A percentile compares a stretch with the other conserved stretches of the same genome.
phyloP scores from a whole-genome alignment of 1,140 invertebrate species.

The Brachionus asplanchnoidis region DNA sequence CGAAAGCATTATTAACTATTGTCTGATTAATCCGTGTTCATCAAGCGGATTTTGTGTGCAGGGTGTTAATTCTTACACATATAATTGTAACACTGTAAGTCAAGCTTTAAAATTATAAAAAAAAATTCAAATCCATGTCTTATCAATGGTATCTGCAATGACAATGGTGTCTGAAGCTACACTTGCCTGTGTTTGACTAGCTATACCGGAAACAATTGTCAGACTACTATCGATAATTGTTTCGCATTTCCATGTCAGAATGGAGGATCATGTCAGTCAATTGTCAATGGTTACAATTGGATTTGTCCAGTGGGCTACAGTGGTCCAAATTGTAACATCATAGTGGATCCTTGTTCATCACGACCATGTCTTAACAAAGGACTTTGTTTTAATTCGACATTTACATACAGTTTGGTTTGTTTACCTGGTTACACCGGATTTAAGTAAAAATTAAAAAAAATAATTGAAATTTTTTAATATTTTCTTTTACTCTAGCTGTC shows the following conservation, averaged over 20 bases:
- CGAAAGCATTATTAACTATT: slow-evolving; percentile 33
- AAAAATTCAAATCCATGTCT: slow-evolving; percentile 43
- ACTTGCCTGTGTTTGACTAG: slow-evolving; percentile 43
- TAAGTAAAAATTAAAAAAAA: background rate
- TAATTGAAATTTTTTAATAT: background rate
- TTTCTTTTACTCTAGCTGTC: background rate
- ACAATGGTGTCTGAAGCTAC: background rate
- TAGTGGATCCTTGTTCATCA: slow-evolving; percentile 42
- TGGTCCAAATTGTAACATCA: background rate
- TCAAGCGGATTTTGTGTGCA: background rate
- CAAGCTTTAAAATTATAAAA: background rate
- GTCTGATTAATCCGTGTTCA: slow-evolving; percentile 30
- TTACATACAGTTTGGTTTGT: slow-evolving; percentile 2
- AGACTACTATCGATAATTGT: slow-evolving; percentile 44
- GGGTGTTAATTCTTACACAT: slow-evolving; percentile 1
- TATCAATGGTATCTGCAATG: slow-evolving; percentile 44
- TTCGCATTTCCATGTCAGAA: slow-evolving; percentile 42
- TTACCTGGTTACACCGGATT: slow-evolving; percentile 13
- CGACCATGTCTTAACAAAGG: slow-evolving; percentile 44
- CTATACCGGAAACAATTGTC: slow-evolving; percentile 46
- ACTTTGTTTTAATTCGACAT: background rate
- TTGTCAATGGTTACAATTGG: slow-evolving; percentile 42
- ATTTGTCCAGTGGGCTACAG: slow-evolving; percentile 45
- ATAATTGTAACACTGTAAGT: slow-evolving; percentile 29
- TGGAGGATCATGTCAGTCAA: slow-evolving; percentile 40